Conservation (phyloP, 2,113 vertebrate species). For the Strigops habroptila region DNA sequence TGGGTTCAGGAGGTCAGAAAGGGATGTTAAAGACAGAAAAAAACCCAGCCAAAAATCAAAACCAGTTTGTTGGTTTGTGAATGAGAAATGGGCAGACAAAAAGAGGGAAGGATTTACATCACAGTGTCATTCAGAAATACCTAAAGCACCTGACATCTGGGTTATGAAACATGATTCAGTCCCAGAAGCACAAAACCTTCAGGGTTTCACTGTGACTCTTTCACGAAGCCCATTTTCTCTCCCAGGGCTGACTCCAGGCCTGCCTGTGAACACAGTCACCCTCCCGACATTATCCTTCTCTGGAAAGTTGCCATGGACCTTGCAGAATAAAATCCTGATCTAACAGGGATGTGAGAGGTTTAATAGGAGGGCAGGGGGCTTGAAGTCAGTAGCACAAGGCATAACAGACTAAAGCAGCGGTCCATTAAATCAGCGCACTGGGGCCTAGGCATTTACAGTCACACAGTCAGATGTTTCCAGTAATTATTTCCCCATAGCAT, state of each 20-base stretch:
- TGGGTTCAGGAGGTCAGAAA: background rate
- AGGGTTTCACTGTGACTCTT: background rate
- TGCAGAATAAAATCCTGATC: slow-evolving; percentile 5
- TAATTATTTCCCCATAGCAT: slow-evolving; percentile 77
- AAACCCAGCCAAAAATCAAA: background rate
- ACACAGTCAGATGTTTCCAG: slow-evolving; percentile 75
- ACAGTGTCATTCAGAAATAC: background rate
- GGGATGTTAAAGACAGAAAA: background rate
- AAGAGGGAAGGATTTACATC: background rate
- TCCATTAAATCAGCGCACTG: slow-evolving; percentile 68
- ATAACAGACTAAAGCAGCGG: slow-evolving; percentile 56
- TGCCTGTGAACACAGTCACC: slow-evolving; percentile 31
- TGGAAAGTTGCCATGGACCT: slow-evolving; percentile 59
- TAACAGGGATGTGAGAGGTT: background rate
- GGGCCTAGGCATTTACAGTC: slow-evolving; percentile 76
- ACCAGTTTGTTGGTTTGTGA: background rate
- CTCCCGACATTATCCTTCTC: slow-evolving; percentile 3
- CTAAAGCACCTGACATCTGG: background rate
- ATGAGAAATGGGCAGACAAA: background rate
- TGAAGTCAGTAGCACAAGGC: slow-evolving; percentile 45
- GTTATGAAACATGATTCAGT: background rate
- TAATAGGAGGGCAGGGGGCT: slow-evolving; percentile 56
- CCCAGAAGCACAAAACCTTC: background rate
- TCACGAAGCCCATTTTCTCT: background rate
- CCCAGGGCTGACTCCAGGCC: slow-evolving; percentile 1